Evolutionary conservation across 2,113 vertebrate genomes (phyloP).

Genomic region (Pseudorhombus dupliciocellatus): DNA sequence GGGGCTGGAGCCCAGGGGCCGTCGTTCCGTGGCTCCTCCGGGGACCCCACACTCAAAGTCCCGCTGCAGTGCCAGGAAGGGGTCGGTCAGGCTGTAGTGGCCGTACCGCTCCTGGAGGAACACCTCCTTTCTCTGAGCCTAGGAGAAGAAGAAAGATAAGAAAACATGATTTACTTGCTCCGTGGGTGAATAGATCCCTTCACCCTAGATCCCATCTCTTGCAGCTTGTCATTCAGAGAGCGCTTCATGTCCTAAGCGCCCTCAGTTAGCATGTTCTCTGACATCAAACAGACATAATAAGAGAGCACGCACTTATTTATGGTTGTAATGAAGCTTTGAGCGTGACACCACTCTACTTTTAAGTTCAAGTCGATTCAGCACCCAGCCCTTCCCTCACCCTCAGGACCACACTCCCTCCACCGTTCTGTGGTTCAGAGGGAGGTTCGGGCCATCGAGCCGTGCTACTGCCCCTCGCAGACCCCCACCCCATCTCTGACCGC

Average conservation of each 20-base stretch:
- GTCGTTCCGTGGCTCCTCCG: slow-evolving; percentile 86
- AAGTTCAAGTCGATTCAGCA: not conserved
- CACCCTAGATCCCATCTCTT: no score
- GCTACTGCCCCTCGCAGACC: not conserved
- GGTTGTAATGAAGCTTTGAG: not conserved
- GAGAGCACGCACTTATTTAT: not conserved
- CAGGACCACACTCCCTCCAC: not conserved
- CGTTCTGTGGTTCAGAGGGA: not conserved
- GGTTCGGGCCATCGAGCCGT: not conserved
- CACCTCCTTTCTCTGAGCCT: slow-evolving; percentile 96
- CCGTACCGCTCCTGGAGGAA: slow-evolving; percentile 97
- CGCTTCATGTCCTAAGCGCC: not conserved
- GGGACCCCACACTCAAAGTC: slow-evolving; percentile 88
- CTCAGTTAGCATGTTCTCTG: not conserved
- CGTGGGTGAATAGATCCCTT: not conserved
- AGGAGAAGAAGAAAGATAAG: not conserved
- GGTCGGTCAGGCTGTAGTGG: slow-evolving; percentile 95
- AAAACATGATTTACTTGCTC: not conserved
- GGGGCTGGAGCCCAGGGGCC: slow-evolving; percentile 90
- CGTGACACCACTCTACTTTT: not conserved
- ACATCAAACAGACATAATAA: slow-evolving; percentile 5
- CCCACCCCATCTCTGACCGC: slow-evolving; percentile 4
- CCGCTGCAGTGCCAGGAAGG: slow-evolving; percentile 96
- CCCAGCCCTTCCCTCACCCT: not conserved
- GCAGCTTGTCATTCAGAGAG: not conserved